Percentiles rank a stretch among this genome's conserved stretches.
phyloP scores from a whole-genome alignment of 2,888 invertebrate species.

The Sipunculus nudus region DNA sequence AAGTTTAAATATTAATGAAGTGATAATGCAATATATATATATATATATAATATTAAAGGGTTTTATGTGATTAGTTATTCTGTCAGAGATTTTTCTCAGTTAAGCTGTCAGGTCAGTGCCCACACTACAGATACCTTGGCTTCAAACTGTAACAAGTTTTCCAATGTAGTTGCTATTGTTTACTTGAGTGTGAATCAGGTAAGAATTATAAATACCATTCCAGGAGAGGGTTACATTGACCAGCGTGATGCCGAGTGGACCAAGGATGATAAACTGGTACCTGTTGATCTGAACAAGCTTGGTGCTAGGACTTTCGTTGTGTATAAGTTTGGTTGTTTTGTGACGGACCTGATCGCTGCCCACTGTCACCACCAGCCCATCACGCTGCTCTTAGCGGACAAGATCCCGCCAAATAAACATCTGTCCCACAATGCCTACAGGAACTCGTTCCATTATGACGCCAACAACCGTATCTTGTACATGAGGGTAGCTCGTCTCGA shows the following conservation, averaged over 20 bases:
- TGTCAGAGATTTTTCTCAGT: too few relatives aligned
- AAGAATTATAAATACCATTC: neutral
- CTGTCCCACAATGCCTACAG: constrained; percentile 56
- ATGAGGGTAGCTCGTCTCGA: constrained; percentile 55
- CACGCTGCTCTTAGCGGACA: constrained; percentile 60
- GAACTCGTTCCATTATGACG: constrained; percentile 63
- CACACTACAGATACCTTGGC: too few relatives aligned
- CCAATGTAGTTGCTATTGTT: too few relatives aligned
- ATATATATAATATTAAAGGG: too few relatives aligned
- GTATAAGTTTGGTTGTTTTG: constrained; percentile 63
- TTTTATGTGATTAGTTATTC: too few relatives aligned
- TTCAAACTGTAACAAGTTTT: too few relatives aligned
- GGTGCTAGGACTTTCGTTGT: constrained; percentile 58
- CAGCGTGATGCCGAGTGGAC: constrained; percentile 55
- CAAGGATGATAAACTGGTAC: constrained; percentile 53
- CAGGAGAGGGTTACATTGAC: constrained; percentile 56
- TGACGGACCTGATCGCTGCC: constrained; percentile 51
- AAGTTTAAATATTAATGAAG: too few relatives aligned
- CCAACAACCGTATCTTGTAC: constrained; percentile 60
- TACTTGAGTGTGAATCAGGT: too few relatives aligned
- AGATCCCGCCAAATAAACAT: constrained; percentile 57
- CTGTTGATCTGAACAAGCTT: constrained; percentile 60
- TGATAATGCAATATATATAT: too few relatives aligned
- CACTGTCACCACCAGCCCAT: constrained; percentile 58
- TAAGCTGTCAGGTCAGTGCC: too few relatives aligned